Evolutionary conservation across 2,797 vertebrate genomes (phyloP), one percentile per base, ranked within the genome.

Genomic region (Acanthurus leucopareius): DNA sequence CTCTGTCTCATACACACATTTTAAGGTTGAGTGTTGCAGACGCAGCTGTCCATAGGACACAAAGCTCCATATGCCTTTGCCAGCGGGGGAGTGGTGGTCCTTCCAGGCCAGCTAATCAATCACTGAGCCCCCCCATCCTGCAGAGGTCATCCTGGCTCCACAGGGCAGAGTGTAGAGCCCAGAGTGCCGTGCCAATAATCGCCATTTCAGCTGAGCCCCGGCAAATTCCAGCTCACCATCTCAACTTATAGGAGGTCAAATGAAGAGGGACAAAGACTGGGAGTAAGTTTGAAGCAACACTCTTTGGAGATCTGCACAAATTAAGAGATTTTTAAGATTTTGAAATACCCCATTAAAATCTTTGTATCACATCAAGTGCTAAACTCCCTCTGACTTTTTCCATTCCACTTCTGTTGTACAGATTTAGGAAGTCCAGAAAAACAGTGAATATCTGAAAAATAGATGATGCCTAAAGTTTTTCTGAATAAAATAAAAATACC

Each of bases 61-160:
- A 25, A 85, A 77, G 79, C 86, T 93, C 94, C 94, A 94, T 94
- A 94, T 95, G 94, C 84, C 92, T 87, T 83, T 76, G 91, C 84
- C 92, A 84, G 92, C 88, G 81, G 93, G 94, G 90, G 84, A 84
- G 86, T 61, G 63, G 83, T 80, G 80, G 84, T 89, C 80, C 83
- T 92, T 87, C 79, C 87, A 92, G 88, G 85, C 91, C 84, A 80
- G 86, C 87, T 93, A 93, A 95, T 95, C 94, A 95, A 95, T 96
- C 94, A 95, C 84, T 13, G 73, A 89, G 79, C 28, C 73, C 86
- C 79, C 84, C 83, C 57, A 15, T 85, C 78, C 79, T 48, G 79
- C 75, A 79, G 88, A 90, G 93, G 91, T 93, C 88, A 87, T 86
- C 74, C 60, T 6, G 25, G 75, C 89, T 82, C 86, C 80, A 82